Evolutionary conservation across 2,113 vertebrate species (phyloP).

Genomic region (Progne subis): DNA sequence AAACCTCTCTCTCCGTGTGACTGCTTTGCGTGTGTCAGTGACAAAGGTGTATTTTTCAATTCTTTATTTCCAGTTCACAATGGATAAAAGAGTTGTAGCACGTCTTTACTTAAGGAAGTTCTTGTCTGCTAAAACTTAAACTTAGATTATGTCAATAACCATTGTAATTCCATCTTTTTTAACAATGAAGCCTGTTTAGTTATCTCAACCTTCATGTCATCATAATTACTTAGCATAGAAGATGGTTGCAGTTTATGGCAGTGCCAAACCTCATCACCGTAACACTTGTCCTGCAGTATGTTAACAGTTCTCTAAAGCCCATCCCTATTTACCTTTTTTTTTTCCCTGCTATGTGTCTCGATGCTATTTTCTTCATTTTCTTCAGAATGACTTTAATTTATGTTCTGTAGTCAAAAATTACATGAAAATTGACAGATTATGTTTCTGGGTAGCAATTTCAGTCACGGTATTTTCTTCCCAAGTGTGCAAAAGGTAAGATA

Average conservation of each 20-base stretch:
- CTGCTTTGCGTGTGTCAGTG: too few species aligned
- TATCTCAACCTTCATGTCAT: background rate
- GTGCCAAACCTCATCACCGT: background rate
- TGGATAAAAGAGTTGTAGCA: background rate
- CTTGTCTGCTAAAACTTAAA: background rate
- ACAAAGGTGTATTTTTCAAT: background rate
- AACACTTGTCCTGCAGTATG: background rate
- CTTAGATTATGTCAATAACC: background rate
- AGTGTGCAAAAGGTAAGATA: background rate
- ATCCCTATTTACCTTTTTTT: background rate
- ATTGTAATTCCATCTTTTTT: background rate
- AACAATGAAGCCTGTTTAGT: background rate
- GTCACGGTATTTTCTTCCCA: background rate
- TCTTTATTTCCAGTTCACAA: background rate
- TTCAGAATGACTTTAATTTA: background rate
- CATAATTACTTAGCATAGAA: background rate
- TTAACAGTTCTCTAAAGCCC: background rate
- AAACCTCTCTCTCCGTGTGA: too few species aligned
- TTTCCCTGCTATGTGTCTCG: background rate
- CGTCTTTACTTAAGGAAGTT: background rate
- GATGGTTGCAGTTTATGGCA: background rate
- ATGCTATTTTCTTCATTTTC: background rate
- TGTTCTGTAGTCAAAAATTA: background rate
- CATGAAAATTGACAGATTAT: background rate
- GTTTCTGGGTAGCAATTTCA: background rate